A percentile compares a stretch with the other conserved stretches of the same genome.
These are phyloP conservation scores for Ophion ventricosus DNA, from an alignment of 2,888 invertebrate genomes.

Conservation along the genomic window DNA sequence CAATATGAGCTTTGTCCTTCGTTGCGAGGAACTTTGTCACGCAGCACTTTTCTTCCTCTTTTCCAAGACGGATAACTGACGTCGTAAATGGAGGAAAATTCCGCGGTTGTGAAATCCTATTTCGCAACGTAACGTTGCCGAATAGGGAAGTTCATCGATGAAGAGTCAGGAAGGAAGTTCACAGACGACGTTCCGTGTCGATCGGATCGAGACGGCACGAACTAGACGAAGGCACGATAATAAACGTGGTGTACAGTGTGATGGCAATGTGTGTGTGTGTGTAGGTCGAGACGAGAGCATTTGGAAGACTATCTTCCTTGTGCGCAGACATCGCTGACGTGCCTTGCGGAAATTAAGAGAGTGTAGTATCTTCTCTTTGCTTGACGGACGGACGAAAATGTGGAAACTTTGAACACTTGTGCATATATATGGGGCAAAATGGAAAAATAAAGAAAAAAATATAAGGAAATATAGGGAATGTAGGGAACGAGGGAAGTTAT, in stretches of 20 bases:
- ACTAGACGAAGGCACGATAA: conserved; percentile 27
- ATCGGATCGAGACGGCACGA: conserved; percentile 38
- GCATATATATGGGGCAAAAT: background rate
- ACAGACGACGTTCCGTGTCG: conserved; percentile 31
- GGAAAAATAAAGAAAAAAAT: too few species aligned
- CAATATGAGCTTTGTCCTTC: too few species aligned
- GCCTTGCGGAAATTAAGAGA: conserved; percentile 55
- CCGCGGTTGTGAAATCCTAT: background rate
- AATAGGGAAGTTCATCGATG: conserved; percentile 37
- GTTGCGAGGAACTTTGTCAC: background rate
- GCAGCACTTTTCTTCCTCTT: background rate
- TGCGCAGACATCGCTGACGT: conserved; percentile 1
- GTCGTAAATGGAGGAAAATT: background rate
- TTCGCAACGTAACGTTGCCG: background rate
- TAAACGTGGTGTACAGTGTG: background rate
- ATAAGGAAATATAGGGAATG: too few species aligned
- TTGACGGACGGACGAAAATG: conserved; percentile 42
- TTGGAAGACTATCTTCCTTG: conserved; percentile 1
- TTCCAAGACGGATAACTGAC: background rate
- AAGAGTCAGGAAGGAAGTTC: conserved; percentile 27
- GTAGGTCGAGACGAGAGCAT: background rate
- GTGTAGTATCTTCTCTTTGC: background rate
- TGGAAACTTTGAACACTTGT: background rate
- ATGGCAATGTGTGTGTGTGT: too few species aligned
- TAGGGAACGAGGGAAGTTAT: too few species aligned